phyloP scores from a whole-genome alignment of 2,797 vertebrate species.

The Varecia variegata region DNA sequence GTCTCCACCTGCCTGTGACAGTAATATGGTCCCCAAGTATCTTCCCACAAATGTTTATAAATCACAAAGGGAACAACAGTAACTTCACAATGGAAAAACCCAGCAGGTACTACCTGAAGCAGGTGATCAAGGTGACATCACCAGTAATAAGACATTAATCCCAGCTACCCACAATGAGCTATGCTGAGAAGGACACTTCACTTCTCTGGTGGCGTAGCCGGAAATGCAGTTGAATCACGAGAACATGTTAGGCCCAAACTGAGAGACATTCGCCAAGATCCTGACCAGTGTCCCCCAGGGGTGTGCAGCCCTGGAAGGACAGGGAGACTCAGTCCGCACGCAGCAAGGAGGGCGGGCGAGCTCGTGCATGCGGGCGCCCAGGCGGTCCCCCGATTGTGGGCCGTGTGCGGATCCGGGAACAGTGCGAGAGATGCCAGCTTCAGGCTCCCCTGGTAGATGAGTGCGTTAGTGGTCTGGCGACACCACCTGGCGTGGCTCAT shows the following conservation, averaged over 20 bases:
- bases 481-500: background rate
- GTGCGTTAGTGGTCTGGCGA: background rate
- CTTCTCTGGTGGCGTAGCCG: background rate
- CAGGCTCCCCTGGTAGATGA: too few species aligned
- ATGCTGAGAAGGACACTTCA: background rate
- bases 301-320: background rate
- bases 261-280: background rate
- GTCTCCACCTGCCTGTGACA: background rate
- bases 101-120: background rate
- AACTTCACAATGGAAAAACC: background rate
- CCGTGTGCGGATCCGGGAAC: accelerated
- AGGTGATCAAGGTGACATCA: background rate
- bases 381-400: too few species aligned
- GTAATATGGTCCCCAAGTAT: background rate
- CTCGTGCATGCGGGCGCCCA: too few species aligned
- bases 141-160: background rate
- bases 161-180: too few species aligned
- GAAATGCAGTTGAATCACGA: background rate
- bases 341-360: background rate
- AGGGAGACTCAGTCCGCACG: background rate
- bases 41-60: background rate
- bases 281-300: background rate
- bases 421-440: background rate
- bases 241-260: background rate
- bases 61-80: background rate